Evolutionary conservation across 2,113 vertebrate genomes (phyloP), one percentile per base, ranked within the genome.

Genomic region (Leptobrachium ailaonicum): DNA sequence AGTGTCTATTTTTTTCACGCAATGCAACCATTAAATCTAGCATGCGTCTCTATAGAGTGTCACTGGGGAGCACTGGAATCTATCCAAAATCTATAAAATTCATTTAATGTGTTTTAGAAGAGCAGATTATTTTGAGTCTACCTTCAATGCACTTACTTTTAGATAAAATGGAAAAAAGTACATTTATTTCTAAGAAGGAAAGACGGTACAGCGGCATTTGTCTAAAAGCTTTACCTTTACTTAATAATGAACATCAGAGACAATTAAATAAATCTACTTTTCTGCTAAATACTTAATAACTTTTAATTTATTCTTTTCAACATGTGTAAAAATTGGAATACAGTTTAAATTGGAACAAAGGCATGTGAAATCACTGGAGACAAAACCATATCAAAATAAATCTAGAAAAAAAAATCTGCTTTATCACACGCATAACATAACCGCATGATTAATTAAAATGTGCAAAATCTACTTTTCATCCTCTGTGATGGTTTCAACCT

Each of bases 61-160:
- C 78, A 67, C 71, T 58, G n/a, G 78, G 78, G 78, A 80, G 78
- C 73, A 67, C 63, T 80, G 78, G 78, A 74, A 80, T 68, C 41
- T 54, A 62, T 80, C 71, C 78, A 80, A 80, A 80, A 80, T 80
- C 78, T 80, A 73, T 80, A 80, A 80, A 80, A 80, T 73, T 56
- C 78, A 74, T 73, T 80, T 80, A 80, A 58, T 80, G 78, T 20
- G 63, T 53, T 73, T 67, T 41, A 67, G 71, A 80, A 68, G 71
- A 80, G 71, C 63, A 80, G 63, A 73, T 80, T 68, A 74, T 80
- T 73, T 80, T 73, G 71, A 60, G 62, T 74, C 76, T 77, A 66
- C 66, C 78, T 80, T 74, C 78, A 67, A 66, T 58, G 63, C 71
- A 80, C 78, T 62, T 73, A 72, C 45, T 79, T 71, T 44, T 14